Conservation (phyloP, 2,797 vertebrate genomes). For the Cetoscarus ocellatus region DNA sequence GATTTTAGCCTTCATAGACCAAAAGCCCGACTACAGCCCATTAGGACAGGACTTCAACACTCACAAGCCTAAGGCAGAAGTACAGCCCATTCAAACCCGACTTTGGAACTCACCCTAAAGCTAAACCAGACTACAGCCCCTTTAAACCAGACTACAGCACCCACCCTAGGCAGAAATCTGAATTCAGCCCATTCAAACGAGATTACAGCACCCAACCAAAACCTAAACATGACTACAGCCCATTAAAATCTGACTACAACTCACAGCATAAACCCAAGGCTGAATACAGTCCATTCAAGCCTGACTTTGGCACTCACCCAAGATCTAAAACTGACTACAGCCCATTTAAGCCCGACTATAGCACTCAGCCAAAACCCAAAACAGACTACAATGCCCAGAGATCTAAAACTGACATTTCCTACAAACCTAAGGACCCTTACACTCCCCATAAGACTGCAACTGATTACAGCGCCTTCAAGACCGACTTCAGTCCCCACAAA, state of each 20-base stretch:
- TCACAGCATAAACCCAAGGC: slow-evolving; percentile 73
- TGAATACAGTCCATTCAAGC: slow-evolving; percentile 82
- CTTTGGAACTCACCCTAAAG: slow-evolving; percentile 80
- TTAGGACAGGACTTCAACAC: slow-evolving; percentile 82
- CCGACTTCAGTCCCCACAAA: slow-evolving; percentile 81
- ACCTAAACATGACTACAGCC: slow-evolving; percentile 82
- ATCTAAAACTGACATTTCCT: slow-evolving; percentile 75
- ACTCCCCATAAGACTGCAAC: slow-evolving; percentile 73
- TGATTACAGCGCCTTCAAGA: slow-evolving; percentile 80
- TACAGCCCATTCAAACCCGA: slow-evolving; percentile 82
- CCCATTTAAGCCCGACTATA: slow-evolving; percentile 80
- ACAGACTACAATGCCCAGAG: slow-evolving; percentile 80
- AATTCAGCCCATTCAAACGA: slow-evolving; percentile 81
- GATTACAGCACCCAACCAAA: slow-evolving; percentile 84
- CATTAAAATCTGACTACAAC: slow-evolving; percentile 82
- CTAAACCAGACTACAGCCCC: slow-evolving; percentile 81
- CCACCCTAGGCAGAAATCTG: slow-evolving; percentile 80
- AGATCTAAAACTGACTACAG: slow-evolving; percentile 81
- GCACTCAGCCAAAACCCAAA: slow-evolving; percentile 82
- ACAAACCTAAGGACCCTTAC: slow-evolving; percentile 79
- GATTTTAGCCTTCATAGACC: slow-evolving; percentile 84
- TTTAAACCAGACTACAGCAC: slow-evolving; percentile 84
- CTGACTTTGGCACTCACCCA: slow-evolving; percentile 78
- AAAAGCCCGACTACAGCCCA: slow-evolving; percentile 81
- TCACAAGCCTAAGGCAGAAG: slow-evolving; percentile 79